Conservation (phyloP, 2,888 invertebrate genomes). For the Tiliacea aurago region DNA sequence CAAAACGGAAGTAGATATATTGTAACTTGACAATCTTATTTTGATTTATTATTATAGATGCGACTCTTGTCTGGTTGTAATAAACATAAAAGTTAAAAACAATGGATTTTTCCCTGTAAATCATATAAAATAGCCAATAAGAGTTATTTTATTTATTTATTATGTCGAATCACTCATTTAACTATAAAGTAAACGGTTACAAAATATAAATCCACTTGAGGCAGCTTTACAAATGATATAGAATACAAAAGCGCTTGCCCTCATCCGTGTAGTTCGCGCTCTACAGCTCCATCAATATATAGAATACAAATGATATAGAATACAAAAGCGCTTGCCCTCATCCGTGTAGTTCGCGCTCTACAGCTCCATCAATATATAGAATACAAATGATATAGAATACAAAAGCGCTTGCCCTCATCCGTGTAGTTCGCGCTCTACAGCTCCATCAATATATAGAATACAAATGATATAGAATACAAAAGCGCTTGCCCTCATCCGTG, state of each 20-base stretch:
- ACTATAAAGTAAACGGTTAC: background rate
- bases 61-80: background rate
- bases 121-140: background rate
- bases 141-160: background rate
- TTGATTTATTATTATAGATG: background rate
- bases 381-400: background rate
- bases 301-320: background rate
- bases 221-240: background rate
- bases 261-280: slow-evolving; percentile 3
- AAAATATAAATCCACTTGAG: background rate
- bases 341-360: slow-evolving; percentile 9
- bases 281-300: too few species aligned
- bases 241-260: background rate
- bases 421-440: slow-evolving; percentile 16
- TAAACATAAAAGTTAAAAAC: background rate
- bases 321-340: background rate
- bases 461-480: background rate
- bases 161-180: background rate
- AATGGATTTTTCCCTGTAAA: background rate
- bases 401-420: background rate
- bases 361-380: too few species aligned
- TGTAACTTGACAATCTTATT: too few species aligned
- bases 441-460: too few species aligned
- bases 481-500: background rate
- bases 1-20: background rate